These are phyloP conservation scores for Lepidocolaptes lacrymiger DNA, from an alignment of 2,797 vertebrate genomes.

Conservation along the genomic window DNA sequence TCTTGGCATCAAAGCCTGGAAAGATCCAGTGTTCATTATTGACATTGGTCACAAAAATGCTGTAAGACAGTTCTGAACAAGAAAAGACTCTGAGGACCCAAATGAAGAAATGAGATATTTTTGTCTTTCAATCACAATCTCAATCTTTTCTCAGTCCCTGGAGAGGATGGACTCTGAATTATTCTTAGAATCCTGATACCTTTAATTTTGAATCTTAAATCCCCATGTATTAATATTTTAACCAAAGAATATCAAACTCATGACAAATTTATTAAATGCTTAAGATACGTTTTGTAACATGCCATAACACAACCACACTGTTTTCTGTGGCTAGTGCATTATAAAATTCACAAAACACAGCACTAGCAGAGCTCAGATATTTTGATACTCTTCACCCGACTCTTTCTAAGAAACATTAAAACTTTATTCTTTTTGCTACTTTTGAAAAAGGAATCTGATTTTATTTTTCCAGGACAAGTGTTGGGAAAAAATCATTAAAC, in stretches of 20 bases:
- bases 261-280: neutral
- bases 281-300: neutral
- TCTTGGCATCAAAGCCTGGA: neutral
- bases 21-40: neutral
- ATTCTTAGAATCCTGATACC: neutral
- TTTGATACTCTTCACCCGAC: neutral
- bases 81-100: neutral
- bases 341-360: neutral
- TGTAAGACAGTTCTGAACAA: neutral
- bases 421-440: neutral
- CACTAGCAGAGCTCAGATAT: neutral
- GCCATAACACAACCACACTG: neutral
- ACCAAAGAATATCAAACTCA: neutral
- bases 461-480: neutral
- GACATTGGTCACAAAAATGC: neutral
- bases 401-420: neutral
- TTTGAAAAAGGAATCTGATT: neutral
- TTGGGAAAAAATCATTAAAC: neutral
- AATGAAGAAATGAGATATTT: neutral
- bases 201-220: neutral
- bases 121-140: neutral
- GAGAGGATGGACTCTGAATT: neutral
- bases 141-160: neutral
- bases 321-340: neutral
- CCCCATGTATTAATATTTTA: accelerated